These are phyloP conservation scores for Hemichromis elongatus DNA, from an alignment of 2,113 vertebrate species.

Conservation along the genomic window DNA sequence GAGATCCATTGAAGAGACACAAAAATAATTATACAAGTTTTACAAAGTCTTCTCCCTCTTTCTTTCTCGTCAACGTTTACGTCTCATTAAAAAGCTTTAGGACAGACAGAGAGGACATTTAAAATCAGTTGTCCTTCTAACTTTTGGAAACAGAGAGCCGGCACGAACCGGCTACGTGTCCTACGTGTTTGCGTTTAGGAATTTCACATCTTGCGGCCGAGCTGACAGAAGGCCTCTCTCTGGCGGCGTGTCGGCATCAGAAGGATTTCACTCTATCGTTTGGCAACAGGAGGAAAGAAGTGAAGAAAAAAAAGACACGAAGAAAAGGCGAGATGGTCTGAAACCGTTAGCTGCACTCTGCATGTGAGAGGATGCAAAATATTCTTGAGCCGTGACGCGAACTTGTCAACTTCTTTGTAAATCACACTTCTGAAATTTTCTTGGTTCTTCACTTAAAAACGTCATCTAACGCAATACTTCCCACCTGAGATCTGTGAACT, in stretches of 20 bases:
- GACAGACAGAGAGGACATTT: neutral
- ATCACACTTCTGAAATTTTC: neutral
- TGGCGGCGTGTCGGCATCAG: neutral
- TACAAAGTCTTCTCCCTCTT: constrained; percentile 41
- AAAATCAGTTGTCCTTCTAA: neutral
- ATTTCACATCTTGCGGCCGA: neutral
- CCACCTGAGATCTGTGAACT: neutral
- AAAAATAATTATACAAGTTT: constrained; percentile 63
- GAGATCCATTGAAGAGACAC: constrained; percentile 34
- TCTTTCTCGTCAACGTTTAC: constrained; percentile 18
- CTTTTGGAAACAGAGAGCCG: neutral
- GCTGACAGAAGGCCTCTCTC: constrained; percentile 1
- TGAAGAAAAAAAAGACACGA: neutral
- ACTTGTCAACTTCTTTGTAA: neutral
- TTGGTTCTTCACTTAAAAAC: neutral
- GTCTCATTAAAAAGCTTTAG: constrained; percentile 34
- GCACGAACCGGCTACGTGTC: neutral
- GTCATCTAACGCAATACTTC: neutral
- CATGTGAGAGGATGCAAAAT: neutral
- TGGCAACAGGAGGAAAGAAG: constrained; percentile 32
- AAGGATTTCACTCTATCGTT: constrained; percentile 1
- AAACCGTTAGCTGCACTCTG: neutral
- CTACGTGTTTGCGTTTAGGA: neutral
- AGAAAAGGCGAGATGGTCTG: neutral
- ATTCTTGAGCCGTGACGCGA: neutral